Evolutionary conservation across 1,140 invertebrate species (phyloP).

Genomic region (Caenorhabditis latens): DNA sequence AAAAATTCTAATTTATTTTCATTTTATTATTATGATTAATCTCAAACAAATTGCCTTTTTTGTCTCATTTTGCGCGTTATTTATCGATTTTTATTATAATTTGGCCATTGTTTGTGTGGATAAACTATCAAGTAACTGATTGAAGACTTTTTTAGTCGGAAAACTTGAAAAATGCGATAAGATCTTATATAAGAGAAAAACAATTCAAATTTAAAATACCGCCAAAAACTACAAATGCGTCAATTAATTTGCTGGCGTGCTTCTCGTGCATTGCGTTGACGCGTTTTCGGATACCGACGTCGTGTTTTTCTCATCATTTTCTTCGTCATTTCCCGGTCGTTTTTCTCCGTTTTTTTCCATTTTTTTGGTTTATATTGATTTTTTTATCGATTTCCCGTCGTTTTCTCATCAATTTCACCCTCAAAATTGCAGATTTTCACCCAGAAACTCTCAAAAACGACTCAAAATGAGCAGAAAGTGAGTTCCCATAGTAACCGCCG

Average conservation of each 20-base stretch:
- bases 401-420: not conserved
- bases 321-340: not conserved
- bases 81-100: no score
- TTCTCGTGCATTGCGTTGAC: not conserved
- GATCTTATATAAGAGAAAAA: not conserved
- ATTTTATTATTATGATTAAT: no score
- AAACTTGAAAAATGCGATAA: no score
- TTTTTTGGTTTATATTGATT: not conserved
- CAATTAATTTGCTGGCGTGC: not conserved
- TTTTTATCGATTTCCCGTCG: not conserved
- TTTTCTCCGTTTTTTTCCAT: not conserved
- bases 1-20: no score
- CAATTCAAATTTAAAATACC: not conserved
- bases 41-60: no score
- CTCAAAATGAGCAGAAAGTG: conserved; percentile 43
- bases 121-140: no score
- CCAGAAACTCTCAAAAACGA: not conserved
- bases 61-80: no score
- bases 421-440: not conserved
- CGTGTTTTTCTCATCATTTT: not conserved
- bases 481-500: not conserved
- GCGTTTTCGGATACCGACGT: not conserved
- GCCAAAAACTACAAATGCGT: not conserved
- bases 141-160: no score
- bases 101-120: no score